Evolutionary conservation across 2,888 invertebrate genomes (phyloP), one percentile per base, ranked within the genome.

Genomic region (Eristalinus aeneus): DNA sequence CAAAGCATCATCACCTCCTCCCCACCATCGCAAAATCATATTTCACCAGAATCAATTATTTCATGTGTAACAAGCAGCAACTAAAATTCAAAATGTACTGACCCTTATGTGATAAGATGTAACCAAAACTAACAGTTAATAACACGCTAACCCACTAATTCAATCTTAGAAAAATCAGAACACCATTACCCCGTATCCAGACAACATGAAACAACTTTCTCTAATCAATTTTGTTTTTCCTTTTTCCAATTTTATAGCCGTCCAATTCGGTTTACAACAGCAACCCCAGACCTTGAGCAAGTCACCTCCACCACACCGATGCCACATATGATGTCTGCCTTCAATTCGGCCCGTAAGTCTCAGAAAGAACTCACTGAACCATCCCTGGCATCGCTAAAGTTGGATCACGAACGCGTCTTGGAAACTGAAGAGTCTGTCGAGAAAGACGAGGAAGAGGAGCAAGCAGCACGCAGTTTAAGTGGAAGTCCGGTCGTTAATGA

Each of bases 201-300:
- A 46, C 0, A 2, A n/a, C n/a, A 16, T 6, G n/a, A 46, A 46
- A 6, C 16, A 16, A n/a, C 16, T 12, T 46, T 10, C 5, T 88
- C 76, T 88, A 87, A 86, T 88, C 76, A 39, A 86, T 64, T 54
- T 76, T 63, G 27, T 71, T 64, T 79, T 79, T 10, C 71, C 63
- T 68, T 71, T 53, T 46, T 58, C 64, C 56, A 73, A 16, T 16
- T 8, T 88, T 60, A 1, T 84, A 92, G 92, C 85, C 92, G 92
- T 67, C 92, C 92, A 88, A 92, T 92, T 81, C 91, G 91, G 75
- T 90, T 92, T 36, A 91, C 92, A 23, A 91, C 92, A 58, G 89
- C 91, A 36, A 89, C 89, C 36, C 77, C 90, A 56, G 63, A 85
- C 53, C 85, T 89, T 34, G 79, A 88, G 63, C 80, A 88, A 69